Evolutionary conservation across 2,113 vertebrate species (phyloP).

Genomic region (Pungitius pungitius): DNA sequence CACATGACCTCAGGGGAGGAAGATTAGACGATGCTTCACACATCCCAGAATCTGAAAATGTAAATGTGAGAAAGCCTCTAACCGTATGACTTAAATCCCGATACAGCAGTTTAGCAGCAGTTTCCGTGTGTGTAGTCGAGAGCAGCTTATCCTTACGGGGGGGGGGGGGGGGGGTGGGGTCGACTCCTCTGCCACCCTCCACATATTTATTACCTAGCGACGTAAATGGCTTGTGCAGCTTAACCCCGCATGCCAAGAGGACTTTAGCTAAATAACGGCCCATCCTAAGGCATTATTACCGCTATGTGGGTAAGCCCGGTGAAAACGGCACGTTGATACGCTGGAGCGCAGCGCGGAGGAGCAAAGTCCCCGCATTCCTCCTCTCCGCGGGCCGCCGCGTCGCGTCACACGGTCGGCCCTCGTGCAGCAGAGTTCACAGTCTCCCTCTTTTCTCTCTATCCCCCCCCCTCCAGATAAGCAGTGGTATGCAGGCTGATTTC

Average conservation of each 20-base stretch:
- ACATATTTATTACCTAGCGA: slow-evolving; percentile 45
- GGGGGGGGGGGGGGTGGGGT: neutral
- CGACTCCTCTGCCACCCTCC: slow-evolving; percentile 20
- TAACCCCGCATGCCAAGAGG: slow-evolving; percentile 53
- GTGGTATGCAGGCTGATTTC: slow-evolving; percentile 67
- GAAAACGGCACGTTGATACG: slow-evolving; percentile 55
- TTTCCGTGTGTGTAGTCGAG: slow-evolving; percentile 13
- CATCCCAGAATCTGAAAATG: slow-evolving; percentile 39
- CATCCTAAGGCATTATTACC: slow-evolving; percentile 49
- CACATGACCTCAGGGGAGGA: slow-evolving; percentile 34
- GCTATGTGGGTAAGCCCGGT: slow-evolving; percentile 55
- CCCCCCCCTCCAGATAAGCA: slow-evolving; percentile 72
- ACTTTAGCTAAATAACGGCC: slow-evolving; percentile 47
- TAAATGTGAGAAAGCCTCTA: slow-evolving; percentile 1
- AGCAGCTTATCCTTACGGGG: slow-evolving; percentile 36
- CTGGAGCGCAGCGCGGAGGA: slow-evolving; percentile 33
- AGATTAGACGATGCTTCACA: slow-evolving; percentile 33
- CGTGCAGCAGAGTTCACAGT: slow-evolving; percentile 52
- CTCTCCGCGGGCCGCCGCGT: slow-evolving; percentile 24
- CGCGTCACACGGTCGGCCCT: slow-evolving; percentile 54
- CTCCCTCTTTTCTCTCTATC: slow-evolving; percentile 60
- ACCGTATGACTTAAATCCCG: slow-evolving; percentile 13
- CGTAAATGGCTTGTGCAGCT: slow-evolving; percentile 44
- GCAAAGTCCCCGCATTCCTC: slow-evolving; percentile 47
- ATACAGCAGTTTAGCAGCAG: slow-evolving; percentile 27